A percentile compares a stretch with the other conserved stretches of the same genome.
phyloP scores from a whole-genome alignment of 2,888 invertebrate genomes.

The Nomada goodeniana region DNA sequence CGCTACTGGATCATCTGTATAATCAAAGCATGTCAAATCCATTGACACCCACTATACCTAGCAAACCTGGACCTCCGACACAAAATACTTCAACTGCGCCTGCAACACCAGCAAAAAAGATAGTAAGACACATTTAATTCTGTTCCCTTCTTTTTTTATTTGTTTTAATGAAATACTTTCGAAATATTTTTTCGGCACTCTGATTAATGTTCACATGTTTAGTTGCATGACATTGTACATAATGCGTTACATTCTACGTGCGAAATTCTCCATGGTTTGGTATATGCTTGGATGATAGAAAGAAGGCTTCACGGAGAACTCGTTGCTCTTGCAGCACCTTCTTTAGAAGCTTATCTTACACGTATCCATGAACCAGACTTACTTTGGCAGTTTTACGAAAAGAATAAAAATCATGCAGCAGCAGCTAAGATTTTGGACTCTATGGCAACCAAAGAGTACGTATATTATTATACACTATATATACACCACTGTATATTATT shows the following conservation, averaged over 20 bases:
- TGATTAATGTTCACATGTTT: constrained; percentile 55
- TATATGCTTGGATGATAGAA: constrained; percentile 97
- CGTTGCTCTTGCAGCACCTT: constrained; percentile 88
- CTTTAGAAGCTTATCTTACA: constrained; percentile 91
- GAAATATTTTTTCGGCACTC: constrained; percentile 1
- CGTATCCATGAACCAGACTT: constrained; percentile 80
- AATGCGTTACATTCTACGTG: constrained; percentile 90
- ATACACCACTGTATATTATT: not conserved
- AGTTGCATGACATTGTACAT: constrained; percentile 88
- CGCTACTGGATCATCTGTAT: constrained; percentile 90
- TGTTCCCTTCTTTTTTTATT: not conserved
- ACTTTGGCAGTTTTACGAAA: constrained; percentile 98
- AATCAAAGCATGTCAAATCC: constrained; percentile 86
- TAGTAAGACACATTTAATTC: constrained; percentile 62
- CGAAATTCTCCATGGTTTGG: constrained; percentile 94
- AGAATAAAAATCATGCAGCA: constrained; percentile 94
- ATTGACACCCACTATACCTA: constrained; percentile 83
- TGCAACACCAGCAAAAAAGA: constrained; percentile 79
- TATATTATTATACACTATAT: too few relatives aligned
- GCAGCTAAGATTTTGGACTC: constrained; percentile 96
- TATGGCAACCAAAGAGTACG: constrained; percentile 91
- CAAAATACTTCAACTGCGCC: constrained; percentile 70
- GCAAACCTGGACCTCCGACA: constrained; percentile 81
- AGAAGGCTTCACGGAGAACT: constrained; percentile 90
- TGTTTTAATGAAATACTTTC: not conserved